Conservation (phyloP, 2,888 invertebrate species). For the Therioaphis trifolii region DNA sequence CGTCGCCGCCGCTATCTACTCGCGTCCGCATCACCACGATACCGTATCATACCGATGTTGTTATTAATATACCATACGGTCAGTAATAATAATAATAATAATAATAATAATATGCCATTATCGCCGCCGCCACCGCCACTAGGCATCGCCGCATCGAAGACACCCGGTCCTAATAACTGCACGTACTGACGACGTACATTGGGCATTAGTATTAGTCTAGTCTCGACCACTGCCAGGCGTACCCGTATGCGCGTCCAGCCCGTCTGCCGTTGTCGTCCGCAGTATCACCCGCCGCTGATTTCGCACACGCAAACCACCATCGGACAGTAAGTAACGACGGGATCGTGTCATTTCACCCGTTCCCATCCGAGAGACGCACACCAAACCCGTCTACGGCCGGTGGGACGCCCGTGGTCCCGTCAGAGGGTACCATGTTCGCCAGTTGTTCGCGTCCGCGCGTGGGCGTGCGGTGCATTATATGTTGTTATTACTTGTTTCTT, state of each 20-base stretch:
- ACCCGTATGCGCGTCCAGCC: neutral
- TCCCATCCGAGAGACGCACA: neutral
- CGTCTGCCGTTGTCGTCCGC: neutral
- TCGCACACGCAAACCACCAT: neutral
- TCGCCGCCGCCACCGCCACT: neutral
- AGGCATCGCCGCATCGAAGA: no score
- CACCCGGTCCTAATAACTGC: no score
- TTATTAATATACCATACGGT: no score
- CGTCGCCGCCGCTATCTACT: neutral
- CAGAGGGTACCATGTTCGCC: constrained; percentile 15
- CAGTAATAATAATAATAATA: neutral
- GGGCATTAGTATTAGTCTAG: neutral
- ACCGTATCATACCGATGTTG: neutral
- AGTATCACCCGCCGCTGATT: neutral
- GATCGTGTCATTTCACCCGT: neutral
- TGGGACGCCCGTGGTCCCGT: neutral
- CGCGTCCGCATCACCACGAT: neutral
- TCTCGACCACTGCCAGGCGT: neutral
- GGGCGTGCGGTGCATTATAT: constrained; percentile 1
- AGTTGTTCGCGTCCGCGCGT: constrained; percentile 38
- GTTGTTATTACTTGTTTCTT: no score
- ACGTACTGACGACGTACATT: neutral
- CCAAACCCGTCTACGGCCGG: neutral
- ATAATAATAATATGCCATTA: neutral
- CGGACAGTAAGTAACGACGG: constrained; percentile 32